phyloP scores from a whole-genome alignment of 2,113 vertebrate genomes.

The Grallaria varia region DNA sequence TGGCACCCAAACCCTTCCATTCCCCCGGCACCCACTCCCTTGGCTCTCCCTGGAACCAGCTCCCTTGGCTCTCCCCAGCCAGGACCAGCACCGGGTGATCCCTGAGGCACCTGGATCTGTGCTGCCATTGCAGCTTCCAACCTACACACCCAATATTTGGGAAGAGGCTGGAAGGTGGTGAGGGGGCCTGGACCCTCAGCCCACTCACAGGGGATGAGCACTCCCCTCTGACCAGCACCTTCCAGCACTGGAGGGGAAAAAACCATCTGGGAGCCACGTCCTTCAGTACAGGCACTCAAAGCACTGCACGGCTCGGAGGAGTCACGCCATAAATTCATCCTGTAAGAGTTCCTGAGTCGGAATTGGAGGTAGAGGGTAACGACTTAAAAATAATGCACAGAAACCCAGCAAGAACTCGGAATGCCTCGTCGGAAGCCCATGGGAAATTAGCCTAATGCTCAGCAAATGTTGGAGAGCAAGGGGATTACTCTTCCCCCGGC shows the following conservation, averaged over 20 bases:
- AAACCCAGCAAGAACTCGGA: conserved; percentile 17
- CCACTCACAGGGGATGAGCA: background rate
- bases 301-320: conserved; percentile 3
- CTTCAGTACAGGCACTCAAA: background rate
- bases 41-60: background rate
- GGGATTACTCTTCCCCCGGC: background rate
- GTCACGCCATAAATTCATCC: conserved; percentile 61
- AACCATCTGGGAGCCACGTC: background rate
- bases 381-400: conserved; percentile 55
- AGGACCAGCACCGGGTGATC: fast-evolving
- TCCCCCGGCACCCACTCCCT: no score
- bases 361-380: conserved; percentile 60
- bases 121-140: background rate
- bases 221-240: background rate
- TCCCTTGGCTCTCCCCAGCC: background rate
- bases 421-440: background rate
- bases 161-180: fast-evolving
- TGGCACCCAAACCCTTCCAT: no score
- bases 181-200: background rate
- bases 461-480: background rate
- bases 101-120: fast-evolving
- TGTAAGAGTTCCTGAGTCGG: conserved; percentile 28
- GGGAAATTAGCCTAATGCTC: conserved; percentile 27
- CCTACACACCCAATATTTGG: fast-evolving
- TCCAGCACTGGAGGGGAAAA: background rate